These are phyloP conservation scores for Astatoreochromis straeleni DNA, from an alignment of 2,113 vertebrate genomes.

Conservation along the genomic window DNA sequence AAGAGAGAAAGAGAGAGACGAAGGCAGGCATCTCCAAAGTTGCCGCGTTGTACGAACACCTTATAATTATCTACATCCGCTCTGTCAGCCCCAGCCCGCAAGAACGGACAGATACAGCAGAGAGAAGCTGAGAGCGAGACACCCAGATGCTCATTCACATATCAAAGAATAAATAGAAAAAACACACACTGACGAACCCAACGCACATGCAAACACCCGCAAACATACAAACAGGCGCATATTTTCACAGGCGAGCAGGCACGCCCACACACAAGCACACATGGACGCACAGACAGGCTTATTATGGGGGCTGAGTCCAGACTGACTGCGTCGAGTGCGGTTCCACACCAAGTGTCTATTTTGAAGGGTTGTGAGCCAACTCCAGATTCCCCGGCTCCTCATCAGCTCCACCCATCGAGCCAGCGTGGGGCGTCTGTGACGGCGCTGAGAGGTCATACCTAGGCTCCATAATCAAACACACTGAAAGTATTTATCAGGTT, in stretches of 20 bases:
- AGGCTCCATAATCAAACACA: slow-evolving; percentile 51
- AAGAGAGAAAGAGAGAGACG: neutral
- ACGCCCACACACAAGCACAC: slow-evolving; percentile 15
- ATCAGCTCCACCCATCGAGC: slow-evolving; percentile 49
- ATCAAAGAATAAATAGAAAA: neutral
- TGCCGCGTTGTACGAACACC: slow-evolving; percentile 51
- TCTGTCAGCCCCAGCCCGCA: slow-evolving; percentile 42
- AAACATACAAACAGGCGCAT: neutral
- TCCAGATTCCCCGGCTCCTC: slow-evolving; percentile 44
- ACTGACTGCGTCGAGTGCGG: slow-evolving; percentile 66
- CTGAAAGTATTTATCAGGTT: slow-evolving; percentile 61
- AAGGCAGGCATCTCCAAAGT: slow-evolving; percentile 55
- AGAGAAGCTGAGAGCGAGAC: neutral
- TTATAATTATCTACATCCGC: slow-evolving; percentile 72
- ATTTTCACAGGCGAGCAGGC: slow-evolving; percentile 11
- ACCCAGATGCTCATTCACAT: slow-evolving; percentile 10
- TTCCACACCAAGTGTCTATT: slow-evolving; percentile 65
- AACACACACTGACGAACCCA: slow-evolving; percentile 1
- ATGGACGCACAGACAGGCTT: slow-evolving; percentile 18
- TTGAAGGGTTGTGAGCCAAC: slow-evolving; percentile 60
- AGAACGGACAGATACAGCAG: slow-evolving; percentile 20
- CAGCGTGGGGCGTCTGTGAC: neutral
- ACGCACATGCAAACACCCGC: slow-evolving; percentile 26
- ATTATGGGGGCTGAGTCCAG: slow-evolving; percentile 64
- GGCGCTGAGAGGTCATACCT: slow-evolving; percentile 49